These are phyloP conservation scores for Glandiceps talaboti DNA, from an alignment of 53 echinoderm and acorn worm species.

Conservation along the genomic window DNA sequence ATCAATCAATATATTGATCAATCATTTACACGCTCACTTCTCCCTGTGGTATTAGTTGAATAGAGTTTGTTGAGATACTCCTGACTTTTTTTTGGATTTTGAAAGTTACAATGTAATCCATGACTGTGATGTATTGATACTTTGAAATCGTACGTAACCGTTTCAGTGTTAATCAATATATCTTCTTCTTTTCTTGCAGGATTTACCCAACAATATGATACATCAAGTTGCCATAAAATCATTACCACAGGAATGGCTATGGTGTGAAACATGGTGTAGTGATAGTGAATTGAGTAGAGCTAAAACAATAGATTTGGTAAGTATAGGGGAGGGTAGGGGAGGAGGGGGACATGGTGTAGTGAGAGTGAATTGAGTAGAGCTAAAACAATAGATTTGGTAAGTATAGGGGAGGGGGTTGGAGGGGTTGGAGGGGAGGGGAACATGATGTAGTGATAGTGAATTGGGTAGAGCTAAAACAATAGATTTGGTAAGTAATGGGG, in stretches of 20 bases:
- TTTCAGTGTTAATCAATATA: neutral
- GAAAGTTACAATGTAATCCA: too few relatives aligned
- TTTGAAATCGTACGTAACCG: too few relatives aligned
- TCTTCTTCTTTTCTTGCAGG: slow-evolving; percentile 21
- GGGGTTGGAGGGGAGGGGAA: too few relatives aligned
- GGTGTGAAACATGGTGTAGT: slow-evolving; percentile 98
- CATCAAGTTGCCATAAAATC: slow-evolving; percentile 85
- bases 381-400: slow-evolving; percentile 94
- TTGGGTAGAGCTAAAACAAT: too few relatives aligned
- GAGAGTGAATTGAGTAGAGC: slow-evolving; percentile 47
- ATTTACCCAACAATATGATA: slow-evolving; percentile 96
- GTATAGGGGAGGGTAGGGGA: slow-evolving; percentile 84
- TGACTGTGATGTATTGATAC: too few relatives aligned
- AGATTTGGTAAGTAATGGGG: slow-evolving; percentile 85
- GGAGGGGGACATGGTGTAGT: slow-evolving; percentile 98
- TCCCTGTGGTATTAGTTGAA: too few relatives aligned
- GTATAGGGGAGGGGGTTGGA: too few relatives aligned
- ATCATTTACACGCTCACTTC: too few relatives aligned
- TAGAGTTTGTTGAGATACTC: too few relatives aligned
- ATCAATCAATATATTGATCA: too few relatives aligned
- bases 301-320: slow-evolving; percentile 94
- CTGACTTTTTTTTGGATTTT: too few relatives aligned
- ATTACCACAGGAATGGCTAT: slow-evolving; percentile 93
- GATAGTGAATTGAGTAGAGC: slow-evolving; percentile 47
- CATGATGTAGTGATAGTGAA: too few relatives aligned